phyloP scores from a whole-genome alignment of 2,797 vertebrate genomes.

The Euthynnus affinis region DNA sequence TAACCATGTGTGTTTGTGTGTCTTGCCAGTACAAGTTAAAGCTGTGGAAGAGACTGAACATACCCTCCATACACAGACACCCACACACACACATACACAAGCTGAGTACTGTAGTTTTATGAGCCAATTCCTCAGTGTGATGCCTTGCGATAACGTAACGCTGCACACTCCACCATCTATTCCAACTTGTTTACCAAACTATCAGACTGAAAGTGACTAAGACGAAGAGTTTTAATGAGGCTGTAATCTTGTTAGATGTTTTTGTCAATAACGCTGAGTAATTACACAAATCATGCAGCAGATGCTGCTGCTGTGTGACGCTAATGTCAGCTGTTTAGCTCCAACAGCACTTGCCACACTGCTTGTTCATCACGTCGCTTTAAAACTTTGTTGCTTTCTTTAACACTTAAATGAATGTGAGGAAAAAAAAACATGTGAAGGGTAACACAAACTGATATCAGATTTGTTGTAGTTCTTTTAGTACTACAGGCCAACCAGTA shows the following conservation, averaged over 20 bases:
- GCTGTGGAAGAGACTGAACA: neutral
- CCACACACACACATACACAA: neutral
- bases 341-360: constrained; percentile 12
- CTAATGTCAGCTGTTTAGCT: constrained; percentile 59
- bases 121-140: constrained; percentile 32
- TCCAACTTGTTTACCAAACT: constrained; percentile 54
- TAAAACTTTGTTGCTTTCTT: constrained; percentile 16
- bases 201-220: constrained; percentile 33
- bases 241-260: constrained; percentile 60
- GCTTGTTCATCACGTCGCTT: constrained; percentile 43
- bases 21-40: neutral
- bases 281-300: constrained; percentile 57
- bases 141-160: neutral
- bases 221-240: constrained; percentile 56
- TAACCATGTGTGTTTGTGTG: neutral
- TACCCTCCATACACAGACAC: neutral
- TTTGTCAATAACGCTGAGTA: constrained; percentile 55
- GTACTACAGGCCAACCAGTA: neutral
- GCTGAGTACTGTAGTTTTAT: neutral
- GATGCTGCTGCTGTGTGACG: constrained; percentile 38
- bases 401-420: constrained; percentile 28
- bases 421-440: constrained; percentile 9
- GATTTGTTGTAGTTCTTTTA: neutral
- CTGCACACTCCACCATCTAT: constrained; percentile 16
- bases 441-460: neutral